Percentiles rank a stretch among this genome's conserved stretches.
These are phyloP conservation scores for Heliconius hewitsoni DNA, from an alignment of 1,140 invertebrate species.

Conservation along the genomic window DNA sequence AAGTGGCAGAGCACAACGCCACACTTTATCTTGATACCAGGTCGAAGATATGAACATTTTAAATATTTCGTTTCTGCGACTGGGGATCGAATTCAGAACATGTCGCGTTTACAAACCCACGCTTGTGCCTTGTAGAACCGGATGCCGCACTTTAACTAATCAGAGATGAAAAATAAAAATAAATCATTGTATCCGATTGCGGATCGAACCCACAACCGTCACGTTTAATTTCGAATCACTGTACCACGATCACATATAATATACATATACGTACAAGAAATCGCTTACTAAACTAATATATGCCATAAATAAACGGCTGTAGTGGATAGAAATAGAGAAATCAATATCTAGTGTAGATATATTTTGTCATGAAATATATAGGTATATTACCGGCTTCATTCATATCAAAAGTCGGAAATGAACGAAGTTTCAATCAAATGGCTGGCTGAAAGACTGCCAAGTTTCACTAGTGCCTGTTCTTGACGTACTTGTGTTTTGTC, in stretches of 20 bases:
- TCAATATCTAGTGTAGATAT: background rate
- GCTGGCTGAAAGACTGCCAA: constrained; percentile 7
- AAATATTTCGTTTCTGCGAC: too few species aligned
- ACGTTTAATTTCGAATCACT: background rate
- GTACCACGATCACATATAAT: too few species aligned
- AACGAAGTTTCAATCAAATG: constrained; percentile 11
- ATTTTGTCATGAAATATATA: background rate
- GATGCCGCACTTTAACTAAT: too few species aligned
- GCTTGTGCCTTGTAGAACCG: too few species aligned
- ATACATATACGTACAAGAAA: background rate
- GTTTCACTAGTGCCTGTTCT: background rate
- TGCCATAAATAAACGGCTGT: background rate
- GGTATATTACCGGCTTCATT: constrained; percentile 2
- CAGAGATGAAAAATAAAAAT: background rate
- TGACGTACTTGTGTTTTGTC: background rate
- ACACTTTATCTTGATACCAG: too few species aligned
- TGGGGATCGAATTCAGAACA: too few species aligned
- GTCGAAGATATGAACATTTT: too few species aligned
- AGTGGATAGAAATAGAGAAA: background rate
- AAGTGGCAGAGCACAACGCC: too few species aligned
- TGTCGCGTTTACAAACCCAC: too few species aligned
- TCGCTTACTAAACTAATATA: background rate
- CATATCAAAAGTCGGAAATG: constrained; percentile 10
- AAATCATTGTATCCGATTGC: background rate
- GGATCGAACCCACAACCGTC: background rate